A percentile compares a stretch with the other conserved stretches of the same genome.
These are phyloP conservation scores for Coleophora flavipennella DNA, from an alignment of 2,888 invertebrate genomes.

Conservation along the genomic window DNA sequence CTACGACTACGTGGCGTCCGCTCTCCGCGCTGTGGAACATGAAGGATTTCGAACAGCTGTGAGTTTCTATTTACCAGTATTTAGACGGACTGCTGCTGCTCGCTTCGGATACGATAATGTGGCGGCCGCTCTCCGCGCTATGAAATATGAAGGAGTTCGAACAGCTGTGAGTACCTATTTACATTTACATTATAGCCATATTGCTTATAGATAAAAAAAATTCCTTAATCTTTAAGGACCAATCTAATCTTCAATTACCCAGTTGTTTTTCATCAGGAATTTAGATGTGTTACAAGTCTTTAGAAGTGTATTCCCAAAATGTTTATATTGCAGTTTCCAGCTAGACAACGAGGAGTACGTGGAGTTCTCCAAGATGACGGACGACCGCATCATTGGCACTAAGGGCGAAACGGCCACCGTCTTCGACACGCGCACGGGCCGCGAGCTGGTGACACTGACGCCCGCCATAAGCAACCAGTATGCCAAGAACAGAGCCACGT, in stretches of 20 bases:
- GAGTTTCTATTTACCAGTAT: conserved; percentile 35
- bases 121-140: conserved; percentile 85
- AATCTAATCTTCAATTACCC: too few relatives aligned
- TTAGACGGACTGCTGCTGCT: conserved; percentile 69
- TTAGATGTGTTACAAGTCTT: too few relatives aligned
- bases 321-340: too few relatives aligned
- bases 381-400: conserved; percentile 92
- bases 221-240: too few relatives aligned
- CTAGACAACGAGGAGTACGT: conserved; percentile 91
- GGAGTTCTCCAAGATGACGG: conserved; percentile 89
- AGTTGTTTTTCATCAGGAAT: too few relatives aligned
- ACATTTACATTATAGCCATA: too few relatives aligned
- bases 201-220: too few relatives aligned
- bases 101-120: conserved; percentile 89
- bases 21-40: conserved; percentile 87
- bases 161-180: conserved; percentile 65
- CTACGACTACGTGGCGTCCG: conserved; percentile 88
- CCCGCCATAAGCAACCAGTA: conserved; percentile 93
- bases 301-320: too few relatives aligned
- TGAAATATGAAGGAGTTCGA: conserved; percentile 82
- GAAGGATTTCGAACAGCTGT: conserved; percentile 76
- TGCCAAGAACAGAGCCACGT: conserved; percentile 93
- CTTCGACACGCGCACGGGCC: conserved; percentile 89
- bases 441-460: conserved; percentile 79
- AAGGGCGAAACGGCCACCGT: conserved; percentile 87